Evolutionary conservation across 2,888 invertebrate species (phyloP).

Genomic region (Agrotis clavis): DNA sequence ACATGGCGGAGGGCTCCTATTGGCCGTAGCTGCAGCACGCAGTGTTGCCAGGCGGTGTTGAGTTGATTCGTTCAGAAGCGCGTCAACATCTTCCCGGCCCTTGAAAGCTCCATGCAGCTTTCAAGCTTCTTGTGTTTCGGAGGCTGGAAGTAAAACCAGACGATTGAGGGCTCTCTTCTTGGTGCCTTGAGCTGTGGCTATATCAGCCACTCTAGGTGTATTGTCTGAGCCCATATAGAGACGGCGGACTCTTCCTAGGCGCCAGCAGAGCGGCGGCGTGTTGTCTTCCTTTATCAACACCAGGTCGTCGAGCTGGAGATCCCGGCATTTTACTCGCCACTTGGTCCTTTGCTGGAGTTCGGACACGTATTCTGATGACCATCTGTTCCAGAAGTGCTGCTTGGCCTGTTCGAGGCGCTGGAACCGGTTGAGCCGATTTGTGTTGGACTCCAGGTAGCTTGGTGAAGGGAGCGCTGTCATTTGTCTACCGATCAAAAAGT

Average conservation of each 20-base stretch:
- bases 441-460: not conserved
- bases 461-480: conserved; percentile 1
- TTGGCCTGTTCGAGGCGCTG: conserved; percentile 3
- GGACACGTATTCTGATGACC: not conserved
- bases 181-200: not conserved
- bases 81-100: not conserved
- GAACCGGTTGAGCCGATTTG: conserved; percentile 1
- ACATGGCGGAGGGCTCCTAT: too few species aligned
- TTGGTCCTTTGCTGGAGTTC: not conserved
- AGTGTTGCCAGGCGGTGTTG: too few species aligned
- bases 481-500: conserved; percentile 1
- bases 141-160: not conserved
- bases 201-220: not conserved
- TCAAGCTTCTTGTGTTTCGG: not conserved
- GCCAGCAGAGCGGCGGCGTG: conserved; percentile 2
- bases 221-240: not conserved
- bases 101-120: conserved; percentile 1
- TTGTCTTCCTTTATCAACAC: not conserved
- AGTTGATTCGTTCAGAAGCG: too few species aligned
- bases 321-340: not conserved
- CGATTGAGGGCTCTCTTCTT: not conserved
- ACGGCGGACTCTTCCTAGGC: not conserved
- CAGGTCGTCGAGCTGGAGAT: not conserved
- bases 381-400: conserved; percentile 1
- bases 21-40: too few species aligned